Evolutionary conservation across 2,113 vertebrate species (phyloP), one percentile per base, ranked within the genome.

Genomic region (Gambusia holbrooki): DNA sequence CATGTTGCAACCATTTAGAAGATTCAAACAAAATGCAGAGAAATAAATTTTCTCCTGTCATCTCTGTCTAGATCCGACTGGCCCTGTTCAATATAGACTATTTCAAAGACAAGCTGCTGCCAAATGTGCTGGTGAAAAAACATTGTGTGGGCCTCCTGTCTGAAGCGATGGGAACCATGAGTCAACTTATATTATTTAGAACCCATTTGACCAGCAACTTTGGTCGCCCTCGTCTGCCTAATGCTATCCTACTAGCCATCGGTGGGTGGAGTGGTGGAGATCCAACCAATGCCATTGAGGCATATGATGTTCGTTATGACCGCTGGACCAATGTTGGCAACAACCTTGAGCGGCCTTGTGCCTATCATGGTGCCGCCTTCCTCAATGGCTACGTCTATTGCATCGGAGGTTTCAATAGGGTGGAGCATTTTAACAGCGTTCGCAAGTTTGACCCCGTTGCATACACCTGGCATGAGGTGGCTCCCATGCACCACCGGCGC

Each of bases 171-270:
- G 0, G 29, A 30, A 40, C 22, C 0, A 0, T 62, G 3, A 65
- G 25, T 58, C 19, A 58, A 22, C 7, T n/a, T 58, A 25, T n/a
- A n/a, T 58, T 58, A 58, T 58, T 9, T 58, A 58, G 22, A 10
- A 22, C 51, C 25, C 51, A 58, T n/a, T 58, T 22, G 7, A 22
- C 22, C 22, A 17, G 45, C 45, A 19, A 9, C 13, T 0, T 74
- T 0, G 25, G n/a, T 14, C 78, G 78, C 6, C 85, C 85, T 37
- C 87, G 90, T 35, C 71, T 86, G 9, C 90, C 88, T 12, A 33
- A 19, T 2, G 27, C 54, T 27, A 0, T 92, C 65, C 51, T 90
- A 3, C 33, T 92, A 54, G 87, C 86, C 5, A 69, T 79, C 1
- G 90, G 88, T 10, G 85, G 88, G 37, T 86, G 78, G 84, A 80